Evolutionary conservation across 2,888 invertebrate species (phyloP), one percentile per base, ranked within the genome.

Genomic region (Dione vanillae): DNA sequence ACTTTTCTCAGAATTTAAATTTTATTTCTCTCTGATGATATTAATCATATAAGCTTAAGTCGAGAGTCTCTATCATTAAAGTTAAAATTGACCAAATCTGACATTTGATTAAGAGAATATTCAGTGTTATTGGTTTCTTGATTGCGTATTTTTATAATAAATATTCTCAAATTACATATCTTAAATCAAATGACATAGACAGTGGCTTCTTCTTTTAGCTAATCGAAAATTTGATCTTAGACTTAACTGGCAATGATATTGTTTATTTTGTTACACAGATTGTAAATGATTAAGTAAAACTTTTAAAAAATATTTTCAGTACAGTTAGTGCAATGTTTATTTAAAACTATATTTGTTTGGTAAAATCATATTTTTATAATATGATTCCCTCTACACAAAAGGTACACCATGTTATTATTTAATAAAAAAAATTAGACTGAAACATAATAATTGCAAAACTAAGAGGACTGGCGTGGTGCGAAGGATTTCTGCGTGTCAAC

Each of bases 61-160:
- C 83, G 77, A 81, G 83, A 82, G 85, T 84, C 83, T 83, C 86
- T 87, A 88, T 90, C 86, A 90, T 90, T 91, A 90, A 84, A 88
- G 83, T 81, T 84, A 89, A 90, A 89, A 84, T 87, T 89, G 83
- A 86, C 88, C 85, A 91, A 91, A 92, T 92, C 92, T 83, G 91
- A 92, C 91, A 77, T 90, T 90, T 90, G 90, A 91, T 90, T 91
- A 89, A 92, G 88, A 89, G 87, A 89, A 88, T 82, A 84, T 81
- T 80, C 78, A 76, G 79, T 79, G 79, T 82, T 82, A 82, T 83
- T 83, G 79, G 79, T 82, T 79, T 82, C 77, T 77, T 83, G 83
- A 83, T 83, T 83, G 77, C 80, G 78, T 83, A 80, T 81, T 80
- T 81, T 79, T 79, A 79, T 81, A 79, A 81, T 81, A 83, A 82